These are phyloP conservation scores for Gadopsis marmoratus DNA, from an alignment of 2,797 vertebrate genomes.

Conservation along the genomic window DNA sequence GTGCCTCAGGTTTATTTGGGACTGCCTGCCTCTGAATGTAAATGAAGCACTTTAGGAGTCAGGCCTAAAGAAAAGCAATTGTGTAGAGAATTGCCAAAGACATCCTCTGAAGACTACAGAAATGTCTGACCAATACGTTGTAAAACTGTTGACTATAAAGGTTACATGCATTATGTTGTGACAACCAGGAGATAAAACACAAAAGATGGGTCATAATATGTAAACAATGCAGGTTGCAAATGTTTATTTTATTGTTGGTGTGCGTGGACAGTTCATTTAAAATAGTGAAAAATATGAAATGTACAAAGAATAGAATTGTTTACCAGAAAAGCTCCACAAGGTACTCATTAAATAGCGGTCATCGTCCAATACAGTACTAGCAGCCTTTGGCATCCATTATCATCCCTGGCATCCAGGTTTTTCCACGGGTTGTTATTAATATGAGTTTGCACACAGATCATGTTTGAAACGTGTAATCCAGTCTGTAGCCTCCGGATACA, in stretches of 20 bases:
- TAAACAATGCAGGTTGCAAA: not conserved
- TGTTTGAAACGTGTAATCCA: not conserved
- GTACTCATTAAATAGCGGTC: slow-evolving; percentile 8
- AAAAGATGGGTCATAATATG: not conserved
- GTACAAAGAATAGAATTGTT: not conserved
- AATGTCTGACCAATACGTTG: slow-evolving; percentile 18
- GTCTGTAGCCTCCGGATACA: not conserved
- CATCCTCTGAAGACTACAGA: slow-evolving; percentile 8
- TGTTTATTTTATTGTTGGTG: no score
- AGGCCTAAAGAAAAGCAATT: slow-evolving; percentile 9
- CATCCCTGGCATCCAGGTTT: not conserved
- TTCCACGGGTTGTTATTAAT: not conserved
- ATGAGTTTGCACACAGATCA: not conserved
- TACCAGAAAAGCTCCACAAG: slow-evolving; percentile 3
- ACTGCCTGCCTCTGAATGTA: slow-evolving; percentile 42
- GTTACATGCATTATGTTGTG: not conserved
- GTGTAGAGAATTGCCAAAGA: slow-evolving; percentile 7
- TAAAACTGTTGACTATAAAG: slow-evolving; percentile 12
- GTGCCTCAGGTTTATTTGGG: not conserved
- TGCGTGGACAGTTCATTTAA: no score
- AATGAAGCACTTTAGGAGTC: slow-evolving; percentile 42
- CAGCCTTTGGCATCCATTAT: not conserved
- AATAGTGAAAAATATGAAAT: slow-evolving; percentile 1
- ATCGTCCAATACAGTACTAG: not conserved
- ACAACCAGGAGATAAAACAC: not conserved